Percentiles rank a stretch among this genome's conserved stretches.
Evolutionary conservation across 2,888 invertebrate genomes (phyloP).

Genomic region (Drosophila imparisetae): DNA sequence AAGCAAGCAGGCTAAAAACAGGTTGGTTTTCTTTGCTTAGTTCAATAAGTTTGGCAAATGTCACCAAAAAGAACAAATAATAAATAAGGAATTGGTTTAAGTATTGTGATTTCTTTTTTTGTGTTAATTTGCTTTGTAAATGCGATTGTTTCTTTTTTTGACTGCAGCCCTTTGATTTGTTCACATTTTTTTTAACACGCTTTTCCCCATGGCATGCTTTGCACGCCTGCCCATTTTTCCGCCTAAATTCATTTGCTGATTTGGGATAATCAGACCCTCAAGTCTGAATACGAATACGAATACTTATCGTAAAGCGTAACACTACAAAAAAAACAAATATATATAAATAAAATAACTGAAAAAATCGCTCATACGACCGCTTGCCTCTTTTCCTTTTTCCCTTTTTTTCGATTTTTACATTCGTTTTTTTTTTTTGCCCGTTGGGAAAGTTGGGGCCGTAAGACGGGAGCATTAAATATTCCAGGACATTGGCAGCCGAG

Average conservation of each 20-base stretch:
- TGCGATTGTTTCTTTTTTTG: slow-evolving; percentile 12
- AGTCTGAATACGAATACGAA: slow-evolving; percentile 4
- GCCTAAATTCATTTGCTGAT: slow-evolving; percentile 58
- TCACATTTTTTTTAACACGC: slow-evolving; percentile 30
- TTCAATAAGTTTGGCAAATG: slow-evolving; percentile 44
- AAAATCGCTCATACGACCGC: slow-evolving; percentile 70
- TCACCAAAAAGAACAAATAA: slow-evolving; percentile 12
- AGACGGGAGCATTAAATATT: slow-evolving; percentile 63
- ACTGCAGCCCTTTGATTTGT: slow-evolving; percentile 36
- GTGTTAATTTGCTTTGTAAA: slow-evolving; percentile 27
- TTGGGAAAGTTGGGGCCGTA: not conserved
- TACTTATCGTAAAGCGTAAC: slow-evolving; percentile 39
- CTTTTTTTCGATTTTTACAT: not conserved
- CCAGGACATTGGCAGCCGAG: slow-evolving; percentile 51
- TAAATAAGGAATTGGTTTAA: slow-evolving; percentile 5
- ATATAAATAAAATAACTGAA: slow-evolving; percentile 5
- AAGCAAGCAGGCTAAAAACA: slow-evolving; percentile 24
- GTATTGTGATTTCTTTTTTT: slow-evolving; percentile 1
- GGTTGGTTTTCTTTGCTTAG: slow-evolving; percentile 56
- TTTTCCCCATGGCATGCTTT: slow-evolving; percentile 13
- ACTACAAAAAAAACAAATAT: slow-evolving; percentile 6
- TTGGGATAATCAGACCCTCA: slow-evolving; percentile 48
- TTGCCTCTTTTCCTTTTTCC: slow-evolving; percentile 1
- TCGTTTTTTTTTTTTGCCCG: not conserved
- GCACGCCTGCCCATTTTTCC: slow-evolving; percentile 42